Evolutionary conservation across 1,140 invertebrate genomes (phyloP), one percentile per base, ranked within the genome.

Genomic region (Trichonephila clavipes): DNA sequence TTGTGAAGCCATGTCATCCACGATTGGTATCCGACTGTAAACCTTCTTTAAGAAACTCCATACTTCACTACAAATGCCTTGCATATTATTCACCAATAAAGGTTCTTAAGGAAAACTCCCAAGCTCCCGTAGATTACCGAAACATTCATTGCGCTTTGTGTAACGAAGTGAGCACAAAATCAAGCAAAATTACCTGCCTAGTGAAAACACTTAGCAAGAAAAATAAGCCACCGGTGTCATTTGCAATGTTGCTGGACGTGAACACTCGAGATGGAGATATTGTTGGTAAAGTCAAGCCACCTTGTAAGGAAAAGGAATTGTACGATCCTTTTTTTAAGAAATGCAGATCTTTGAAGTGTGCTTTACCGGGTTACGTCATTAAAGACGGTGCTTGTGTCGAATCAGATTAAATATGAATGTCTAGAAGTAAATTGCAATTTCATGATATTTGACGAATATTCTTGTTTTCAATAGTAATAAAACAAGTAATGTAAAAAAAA

Each of bases 131-230:
- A 94, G 66, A 64, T 1, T 97, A 96, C 94, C 95, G 96, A 94
- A 97, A 97, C 94, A 95, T 96, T 0, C 96, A 97, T 94, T 97
- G 97, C 94, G 97, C 96, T 10, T 94, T 96, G 18, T 97, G 97
- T 94, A 96, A 97, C 24, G 61, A 18, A 12, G 8, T 59, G 2
- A 34, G 19, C 0, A 12, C 19, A 21, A 62, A 64, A 19, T 0
- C 64, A 5, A 40, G 40, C 16, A 58, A 62, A 18, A 18, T 51
- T 58, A 1, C n/a, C 3, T 83, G 82, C 8, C 19, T n/a, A 8
- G 21, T 21, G 44, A 59, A 34, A 51, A 14, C 18, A 19, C 12
- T 8, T 18, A 1, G 14, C 19, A 59, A 51, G 21, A 83, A 83
- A 19, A 16, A 85, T 7, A 6, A 7, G 2, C 24, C 10, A 12